These are phyloP conservation scores for Holothuria leucospilota DNA, from an alignment of 53 echinoderm and acorn worm species.

Conservation along the genomic window DNA sequence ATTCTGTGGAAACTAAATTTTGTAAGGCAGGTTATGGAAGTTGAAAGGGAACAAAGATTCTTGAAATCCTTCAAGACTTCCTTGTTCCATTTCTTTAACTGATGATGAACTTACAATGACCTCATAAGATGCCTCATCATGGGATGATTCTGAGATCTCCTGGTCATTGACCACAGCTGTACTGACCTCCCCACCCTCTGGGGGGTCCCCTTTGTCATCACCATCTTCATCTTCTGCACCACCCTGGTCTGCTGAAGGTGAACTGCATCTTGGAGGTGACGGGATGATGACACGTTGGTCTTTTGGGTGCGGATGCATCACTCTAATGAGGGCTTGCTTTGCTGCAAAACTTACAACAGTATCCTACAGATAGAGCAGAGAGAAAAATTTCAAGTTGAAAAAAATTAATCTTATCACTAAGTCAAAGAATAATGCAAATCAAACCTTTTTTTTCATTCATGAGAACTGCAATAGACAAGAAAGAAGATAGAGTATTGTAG, in stretches of 20 bases:
- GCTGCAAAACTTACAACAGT: conserved; percentile 92
- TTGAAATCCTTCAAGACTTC: no score
- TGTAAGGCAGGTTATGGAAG: no score
- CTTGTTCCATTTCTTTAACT: no score
- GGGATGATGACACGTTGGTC: conserved; percentile 70
- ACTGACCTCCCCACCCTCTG: conserved; percentile 58
- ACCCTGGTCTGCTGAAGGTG: conserved; percentile 72
- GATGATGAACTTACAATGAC: conserved; percentile 75
- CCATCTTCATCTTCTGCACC: conserved; percentile 65
- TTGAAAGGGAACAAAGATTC: no score
- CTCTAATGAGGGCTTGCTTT: conserved; percentile 95
- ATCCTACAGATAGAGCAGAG: conserved; percentile 59
- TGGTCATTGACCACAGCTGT: conserved; percentile 56
- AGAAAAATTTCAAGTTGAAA: background rate
- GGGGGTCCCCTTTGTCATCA: conserved; percentile 64
- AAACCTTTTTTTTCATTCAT: no score
- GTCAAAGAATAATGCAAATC: no score
- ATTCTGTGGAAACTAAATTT: no score
- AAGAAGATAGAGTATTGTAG: no score
- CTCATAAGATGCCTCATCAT: conserved; percentile 92
- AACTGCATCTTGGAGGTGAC: conserved; percentile 83
- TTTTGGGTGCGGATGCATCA: conserved; percentile 93
- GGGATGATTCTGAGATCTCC: conserved; percentile 80
- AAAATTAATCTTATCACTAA: no score
- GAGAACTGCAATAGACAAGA: no score